These are phyloP conservation scores for Danio choprae DNA, from an alignment of 2,797 vertebrate species.

Conservation along the genomic window DNA sequence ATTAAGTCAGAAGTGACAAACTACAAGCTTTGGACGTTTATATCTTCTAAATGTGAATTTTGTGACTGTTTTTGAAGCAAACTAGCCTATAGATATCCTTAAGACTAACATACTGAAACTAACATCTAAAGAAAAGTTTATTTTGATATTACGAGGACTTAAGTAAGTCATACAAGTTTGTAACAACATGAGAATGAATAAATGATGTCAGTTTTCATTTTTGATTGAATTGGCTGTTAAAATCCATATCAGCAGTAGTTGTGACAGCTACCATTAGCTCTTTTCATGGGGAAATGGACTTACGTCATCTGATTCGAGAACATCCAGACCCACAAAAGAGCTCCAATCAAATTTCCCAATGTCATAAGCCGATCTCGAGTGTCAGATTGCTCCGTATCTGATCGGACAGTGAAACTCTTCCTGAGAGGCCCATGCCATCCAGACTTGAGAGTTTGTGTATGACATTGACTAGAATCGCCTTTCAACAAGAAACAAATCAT, in stretches of 20 bases:
- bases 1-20: no score
- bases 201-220: neutral
- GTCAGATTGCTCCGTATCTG: conserved; percentile 10
- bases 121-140: no score
- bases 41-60: no score
- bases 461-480: conserved; percentile 40
- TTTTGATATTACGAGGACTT: no score
- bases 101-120: no score
- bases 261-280: neutral
- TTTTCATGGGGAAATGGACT: neutral
- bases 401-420: neutral
- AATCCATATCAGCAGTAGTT: neutral
- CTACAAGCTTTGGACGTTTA: no score
- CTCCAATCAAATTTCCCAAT: conserved; percentile 18
- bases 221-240: neutral
- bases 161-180: neutral
- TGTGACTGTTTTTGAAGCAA: no score
- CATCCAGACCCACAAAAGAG: neutral
- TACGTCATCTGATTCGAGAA: conserved; percentile 3
- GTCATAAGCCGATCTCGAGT: conserved; percentile 6
- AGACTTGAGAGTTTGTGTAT: neutral
- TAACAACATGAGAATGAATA: neutral
- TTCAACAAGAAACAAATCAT: conserved; percentile 38
- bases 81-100: no score
- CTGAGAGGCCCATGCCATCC: neutral